Base-by-base conservation (phyloP, 2,113 vertebrate species). In the Crotalus helleri region DNA sequence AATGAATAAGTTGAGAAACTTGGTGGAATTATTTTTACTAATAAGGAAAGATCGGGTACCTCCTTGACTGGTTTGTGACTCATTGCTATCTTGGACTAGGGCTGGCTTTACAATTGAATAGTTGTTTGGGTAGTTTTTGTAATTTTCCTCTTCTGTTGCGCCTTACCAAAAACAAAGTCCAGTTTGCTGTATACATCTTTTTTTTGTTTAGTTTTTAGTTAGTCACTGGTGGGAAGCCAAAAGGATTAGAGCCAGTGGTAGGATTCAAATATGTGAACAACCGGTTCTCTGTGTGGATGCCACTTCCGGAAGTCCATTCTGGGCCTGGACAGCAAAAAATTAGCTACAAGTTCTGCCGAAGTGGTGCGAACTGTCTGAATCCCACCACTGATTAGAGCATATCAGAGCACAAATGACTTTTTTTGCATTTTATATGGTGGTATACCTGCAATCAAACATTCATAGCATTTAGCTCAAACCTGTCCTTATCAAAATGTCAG, bases 31-130 rank as follows among this genome's bases (percentile, higher is more conserved):
- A 53, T 94, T 87, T 94, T 93, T 87, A 17, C 55, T 85, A 92
- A 95, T 92, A 86, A 57, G 26, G 5, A 6, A 54, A 88, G 90
- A 95, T 95, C 96, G 24, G 92, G 89, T 93, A 54, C 93, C 93
- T 93, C 91, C 90, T 64, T 91, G 51, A 33, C 89, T 11, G 5
- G 29, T 2, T 74, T 87, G 61, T 93, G 93, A 93, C 3, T 54
- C 92, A 46, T 1, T 96, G 24, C 95, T 94, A 8, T 39, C 69
- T 19, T 39, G 33, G 2, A 2, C 15, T 39, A 39, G 33, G 69
- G 6, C 15, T 81, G n/a, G n/a, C n/a, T 74, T 74, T 74, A 19
- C n/a, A 69, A 39, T 39, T 39, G 39, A 39, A 69, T 33, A 33
- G 64, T 74, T 5, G 1, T 69, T 69, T 33, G 87, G 26, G 39